Base-by-base conservation (phyloP, 2,113 vertebrate species). In the Uria aalge region DNA sequence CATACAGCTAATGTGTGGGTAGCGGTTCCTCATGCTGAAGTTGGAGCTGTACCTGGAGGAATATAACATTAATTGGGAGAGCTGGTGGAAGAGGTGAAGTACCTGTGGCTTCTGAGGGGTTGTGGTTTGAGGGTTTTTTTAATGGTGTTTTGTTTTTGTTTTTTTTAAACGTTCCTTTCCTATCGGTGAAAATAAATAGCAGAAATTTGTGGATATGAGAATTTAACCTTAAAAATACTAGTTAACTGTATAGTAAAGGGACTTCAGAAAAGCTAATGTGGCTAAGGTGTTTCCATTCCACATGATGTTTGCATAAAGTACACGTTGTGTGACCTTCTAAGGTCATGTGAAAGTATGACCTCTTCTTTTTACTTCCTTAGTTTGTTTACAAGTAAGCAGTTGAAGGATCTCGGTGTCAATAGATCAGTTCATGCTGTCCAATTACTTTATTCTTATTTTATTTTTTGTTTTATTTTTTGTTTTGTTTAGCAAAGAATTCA, bases 271-370 rank as follows among this genome's bases (percentile, higher is more conserved):
- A 53, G 6, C 26, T 57, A 3, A 11, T 10, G 15, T 47, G 24
- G 9, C 19, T 85, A 0, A 34, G 32, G 2, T 87, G 62, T 66
- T 95, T 82, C 27, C 38, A 47, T 90, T 89, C 41, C 11, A 16
- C 20, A 0, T 59, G 43, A 12, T 32, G 24, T 76, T 96, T 96
- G 36, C 36, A 1, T 75, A 15, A 97, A 92, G 68, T 67, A 56
- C 19, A 7, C 0, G 11, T 53, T 53, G 32, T 47, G 1, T 84
- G 90, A 95, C 95, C 90, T 96, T 84, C 68, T 94, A 29, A 72
- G 85, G 94, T 92, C 83, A 19, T 52, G 75, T 91, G 90, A 94
- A 88, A 96, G 90, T 55, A 36, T 92, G 92, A 90, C 77, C 92
- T 88, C 24, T 88, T 73, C 19, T 47, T 79, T 93, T 88, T 82